Evolutionary conservation across 64 coral and sea anemone species (phyloP), one percentile per base, ranked within the genome.

Genomic region (Pocillopora verrucosa): DNA sequence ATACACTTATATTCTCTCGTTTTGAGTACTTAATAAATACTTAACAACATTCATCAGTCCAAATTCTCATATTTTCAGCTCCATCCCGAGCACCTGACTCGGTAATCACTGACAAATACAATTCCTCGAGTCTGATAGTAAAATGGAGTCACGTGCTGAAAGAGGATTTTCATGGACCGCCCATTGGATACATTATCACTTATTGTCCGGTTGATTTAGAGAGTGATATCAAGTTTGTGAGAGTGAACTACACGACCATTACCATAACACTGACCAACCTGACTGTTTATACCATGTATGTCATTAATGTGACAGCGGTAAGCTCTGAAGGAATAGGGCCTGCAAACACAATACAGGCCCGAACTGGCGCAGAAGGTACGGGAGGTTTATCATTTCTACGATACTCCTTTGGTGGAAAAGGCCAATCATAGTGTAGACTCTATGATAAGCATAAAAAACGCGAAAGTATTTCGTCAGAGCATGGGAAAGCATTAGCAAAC

Each of bases 291-390:
- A n/a, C n/a, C n/a, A n/a, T n/a, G n/a, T n/a, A n/a, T n/a, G n/a
- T n/a, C n/a, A n/a, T n/a, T n/a, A n/a, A n/a, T n/a, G 56, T 79
- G 16, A 59, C 76, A 26, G 76, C 76, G 36, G 76, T 79, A 15
- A 79, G 76, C 59, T 79, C 76, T 9, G 76, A 22, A 58, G 76
- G 76, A 57, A 10, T 79, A 9, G 76, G 78, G 58, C 78, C 78
- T 34, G 58, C 11, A 34, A 80, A 61, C 12, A 1, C 2, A 24
- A 61, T 58, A 34, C 15, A 13, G 24, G 51, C 3, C 61, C 25
- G 25, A 34, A 80, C 78, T 15, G 57, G 59, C 25, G 57, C 58
- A 58, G 51, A 17, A 79, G 77, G 77, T 79, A 79, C 20, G 35
- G 24, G 13, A 65, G 62, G 14, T 17, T 65, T 65, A n/a, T n/a